phyloP scores from a whole-genome alignment of 2,797 vertebrate species.

The Halcyon badia region DNA sequence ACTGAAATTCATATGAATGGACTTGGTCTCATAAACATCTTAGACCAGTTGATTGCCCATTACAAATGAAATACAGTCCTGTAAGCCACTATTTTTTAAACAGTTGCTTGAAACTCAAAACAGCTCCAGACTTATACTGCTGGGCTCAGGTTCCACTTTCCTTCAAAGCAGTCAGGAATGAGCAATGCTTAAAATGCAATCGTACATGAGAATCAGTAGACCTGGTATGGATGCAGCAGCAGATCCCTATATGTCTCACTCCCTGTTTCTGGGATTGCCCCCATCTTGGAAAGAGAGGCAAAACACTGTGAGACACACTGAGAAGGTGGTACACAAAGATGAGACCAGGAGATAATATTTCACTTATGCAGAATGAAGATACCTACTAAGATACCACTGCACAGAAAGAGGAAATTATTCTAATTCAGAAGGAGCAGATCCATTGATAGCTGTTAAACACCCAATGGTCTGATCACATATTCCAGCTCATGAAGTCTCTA shows the following conservation, averaged over 20 bases:
- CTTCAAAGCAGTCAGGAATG: not conserved
- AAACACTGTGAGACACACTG: not conserved
- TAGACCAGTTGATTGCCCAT: not conserved
- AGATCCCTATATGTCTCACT: not conserved
- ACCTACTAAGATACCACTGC: not conserved
- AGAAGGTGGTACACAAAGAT: not conserved
- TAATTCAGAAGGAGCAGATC: not conserved
- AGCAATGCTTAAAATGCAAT: not conserved
- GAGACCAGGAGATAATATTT: not conserved
- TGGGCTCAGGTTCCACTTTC: not conserved
- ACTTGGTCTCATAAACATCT: not conserved
- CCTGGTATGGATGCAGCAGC: not conserved
- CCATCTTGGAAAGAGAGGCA: not conserved
- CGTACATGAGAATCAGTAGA: not conserved
- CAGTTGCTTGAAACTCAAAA: not conserved
- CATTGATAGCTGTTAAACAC: not conserved
- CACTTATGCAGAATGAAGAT: not conserved
- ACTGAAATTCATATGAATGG: fast-evolving
- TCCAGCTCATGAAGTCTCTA: not conserved
- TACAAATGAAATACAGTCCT: not conserved
- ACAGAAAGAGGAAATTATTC: not conserved
- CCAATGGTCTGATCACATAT: not conserved
- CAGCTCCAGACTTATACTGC: not conserved
- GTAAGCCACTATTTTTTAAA: not conserved
- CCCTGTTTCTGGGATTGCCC: not conserved